Conservation (phyloP, 2,113 vertebrate species). For the Sylvicapra grimmia region DNA sequence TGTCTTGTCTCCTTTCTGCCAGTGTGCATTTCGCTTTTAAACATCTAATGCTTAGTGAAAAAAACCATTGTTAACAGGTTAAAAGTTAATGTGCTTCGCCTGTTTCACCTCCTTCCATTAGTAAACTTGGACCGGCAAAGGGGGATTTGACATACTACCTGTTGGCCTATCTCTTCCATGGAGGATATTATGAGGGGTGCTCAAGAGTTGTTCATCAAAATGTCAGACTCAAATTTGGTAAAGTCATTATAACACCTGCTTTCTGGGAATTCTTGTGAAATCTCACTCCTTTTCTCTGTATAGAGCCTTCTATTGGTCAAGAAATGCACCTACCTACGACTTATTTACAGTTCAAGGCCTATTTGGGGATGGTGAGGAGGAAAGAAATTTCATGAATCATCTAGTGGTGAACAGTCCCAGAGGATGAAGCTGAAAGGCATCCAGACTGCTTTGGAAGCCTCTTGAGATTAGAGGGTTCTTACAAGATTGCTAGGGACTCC, state of each 20-base stretch:
- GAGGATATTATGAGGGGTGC: background rate
- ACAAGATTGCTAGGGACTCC: background rate
- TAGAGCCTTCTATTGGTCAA: background rate
- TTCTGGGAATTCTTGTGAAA: constrained; percentile 32
- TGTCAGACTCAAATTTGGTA: constrained; percentile 46
- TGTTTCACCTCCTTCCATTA: constrained; percentile 40
- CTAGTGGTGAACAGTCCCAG: background rate
- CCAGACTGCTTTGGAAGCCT: background rate
- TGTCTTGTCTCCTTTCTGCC: constrained; percentile 52
- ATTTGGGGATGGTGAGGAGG: background rate
- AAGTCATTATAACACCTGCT: constrained; percentile 52
- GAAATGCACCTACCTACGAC: background rate
- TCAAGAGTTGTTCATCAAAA: constrained; percentile 49
- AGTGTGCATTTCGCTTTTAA: constrained; percentile 29
- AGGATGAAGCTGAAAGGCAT: background rate
- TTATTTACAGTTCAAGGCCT: constrained; percentile 15
- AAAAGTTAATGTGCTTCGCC: constrained; percentile 57
- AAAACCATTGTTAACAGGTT: constrained; percentile 42
- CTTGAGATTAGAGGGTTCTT: background rate
- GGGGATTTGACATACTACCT: constrained; percentile 16
- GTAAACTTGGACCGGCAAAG: constrained; percentile 1
- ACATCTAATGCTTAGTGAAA: constrained; percentile 40
- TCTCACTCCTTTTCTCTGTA: constrained; percentile 16
- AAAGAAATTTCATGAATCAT: constrained; percentile 12
- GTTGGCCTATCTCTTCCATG: constrained; percentile 17